These are phyloP conservation scores for Volucella bombylans DNA, from an alignment of 2,888 invertebrate genomes.

Conservation along the genomic window DNA sequence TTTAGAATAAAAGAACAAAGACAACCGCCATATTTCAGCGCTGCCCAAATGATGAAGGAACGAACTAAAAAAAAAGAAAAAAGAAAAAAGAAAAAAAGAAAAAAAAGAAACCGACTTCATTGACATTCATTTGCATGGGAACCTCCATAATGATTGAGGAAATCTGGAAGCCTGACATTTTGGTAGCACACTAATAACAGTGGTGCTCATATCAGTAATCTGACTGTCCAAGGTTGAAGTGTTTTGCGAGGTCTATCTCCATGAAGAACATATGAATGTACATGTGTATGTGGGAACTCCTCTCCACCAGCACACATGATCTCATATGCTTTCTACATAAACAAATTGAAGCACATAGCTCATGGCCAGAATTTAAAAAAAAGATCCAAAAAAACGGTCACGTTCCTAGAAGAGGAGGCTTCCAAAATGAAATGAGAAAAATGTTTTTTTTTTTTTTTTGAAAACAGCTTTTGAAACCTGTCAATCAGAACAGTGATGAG, in stretches of 20 bases:
- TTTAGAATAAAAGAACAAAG: conserved; percentile 62
- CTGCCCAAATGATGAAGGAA: conserved; percentile 24
- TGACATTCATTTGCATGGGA: conserved; percentile 70
- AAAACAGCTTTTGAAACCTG: conserved; percentile 55
- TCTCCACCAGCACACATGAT: conserved; percentile 31
- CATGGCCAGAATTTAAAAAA: conserved; percentile 44
- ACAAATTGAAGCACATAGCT: conserved; percentile 18
- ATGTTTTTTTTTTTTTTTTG: background rate
- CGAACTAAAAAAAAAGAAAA: background rate
- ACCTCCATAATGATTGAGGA: conserved; percentile 58
- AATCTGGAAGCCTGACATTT: conserved; percentile 71
- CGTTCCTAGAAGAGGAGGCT: conserved; percentile 21
- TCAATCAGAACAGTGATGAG: conserved; percentile 68
- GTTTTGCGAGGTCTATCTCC: conserved; percentile 24
- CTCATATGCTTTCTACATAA: conserved; percentile 50
- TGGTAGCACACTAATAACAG: conserved; percentile 65
- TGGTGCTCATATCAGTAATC: conserved; percentile 50
- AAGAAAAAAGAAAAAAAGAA: background rate
- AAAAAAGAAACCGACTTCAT: background rate
- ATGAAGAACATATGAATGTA: background rate
- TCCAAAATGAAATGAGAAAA: background rate
- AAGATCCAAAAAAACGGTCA: background rate
- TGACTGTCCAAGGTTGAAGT: conserved; percentile 61
- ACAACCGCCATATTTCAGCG: conserved; percentile 45
- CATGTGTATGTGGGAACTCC: background rate